Base-by-base conservation (phyloP, 2,113 vertebrate genomes). In the Oncorhynchus kisutch region DNA sequence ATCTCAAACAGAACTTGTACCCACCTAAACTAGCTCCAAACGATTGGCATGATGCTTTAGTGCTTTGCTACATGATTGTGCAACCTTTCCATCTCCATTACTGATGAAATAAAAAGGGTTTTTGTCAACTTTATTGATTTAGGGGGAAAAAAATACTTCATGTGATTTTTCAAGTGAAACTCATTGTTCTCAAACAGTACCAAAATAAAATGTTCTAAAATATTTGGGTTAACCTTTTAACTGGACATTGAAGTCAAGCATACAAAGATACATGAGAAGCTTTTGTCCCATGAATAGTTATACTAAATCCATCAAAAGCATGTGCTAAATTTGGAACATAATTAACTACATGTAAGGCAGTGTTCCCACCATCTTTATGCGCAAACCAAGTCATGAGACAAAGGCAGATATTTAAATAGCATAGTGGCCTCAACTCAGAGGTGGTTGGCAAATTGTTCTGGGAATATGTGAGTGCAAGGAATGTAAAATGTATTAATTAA, bases 121-220 rank as follows among this genome's bases (percentile, higher is more conserved):
- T 68, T 80, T 25, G 72, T 78, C 69, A 78, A 67, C 78, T 85
- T 81, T 82, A 85, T 85, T 82, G 75, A 74, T 80, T 80, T 45
- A 77, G 72, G 75, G 78, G 62, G 34, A 6, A 72, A 75, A 80
- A 81, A 59, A 54, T 80, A 68, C 71, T 75, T 74, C 51, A 73
- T 73, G 84, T 81, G 82, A 62, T 82, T 60, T 67, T 67, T 80
- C 71, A 79, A 74, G 73, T 72, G 76, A 48, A 82, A 76, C 48
- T 69, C 73, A 84, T 83, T 80, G 84, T 74, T 79, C 78, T 79
- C 71, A 72, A 84, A 82, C 85, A 85, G 83, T 88, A 86, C 77
- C 84, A 87, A 87, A 87, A 87, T 88, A 87, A 85, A 45, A 85
- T 84, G 70, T 83, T 84, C 75, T 76, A 88, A 88, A 87, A 87